Evolutionary conservation across 2,797 vertebrate species (phyloP), one percentile per base, ranked within the genome.

Genomic region (Margarornis squamiger): DNA sequence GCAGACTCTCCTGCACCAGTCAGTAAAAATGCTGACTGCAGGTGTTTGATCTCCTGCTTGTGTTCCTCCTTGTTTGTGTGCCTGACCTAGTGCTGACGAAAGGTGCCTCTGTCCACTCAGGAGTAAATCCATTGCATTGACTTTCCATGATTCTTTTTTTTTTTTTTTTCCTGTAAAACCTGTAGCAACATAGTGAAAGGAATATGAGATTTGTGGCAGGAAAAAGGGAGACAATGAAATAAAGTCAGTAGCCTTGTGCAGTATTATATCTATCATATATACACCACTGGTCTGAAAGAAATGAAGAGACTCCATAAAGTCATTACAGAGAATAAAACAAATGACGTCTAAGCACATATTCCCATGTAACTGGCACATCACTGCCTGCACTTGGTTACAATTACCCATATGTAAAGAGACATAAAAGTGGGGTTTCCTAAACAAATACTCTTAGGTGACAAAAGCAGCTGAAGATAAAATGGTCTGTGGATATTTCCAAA

Each of bases 381-480:
- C 29, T 81, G 49, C 27, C 46, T 79, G 20, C 36, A 65, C 12
- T 70, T 70, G 36, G 22, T 65, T 91, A 72, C 11, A 61, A 54
- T 68, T 75, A 75, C 8, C 3, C 0, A 3, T 6, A 3, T 43
- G 45, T 38, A 88, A 76, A 45, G 0, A 1, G 32, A 41, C 83
- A 75, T 61, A 49, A 41, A 80, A 55, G 15, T 20, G 20, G 4
- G 4, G 26, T 72, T 90, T 92, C 70, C 39, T 55, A 65, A 68
- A 51, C 4, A 68, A 88, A 51, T 39, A 45, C 15, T 51, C 1
- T 9, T 4, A 14, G 36, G 58, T 11, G 55, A 34, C 39, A 68
- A 80, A 76, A 79, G 29, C n/a, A 39, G n/a, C 36, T 70, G 59
- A 66, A 75, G n/a, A 83, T 24, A 76, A 70, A 88, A 52, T 10